Base-by-base conservation (phyloP, 1,140 invertebrate species). In the Papilio aristodemus region DNA sequence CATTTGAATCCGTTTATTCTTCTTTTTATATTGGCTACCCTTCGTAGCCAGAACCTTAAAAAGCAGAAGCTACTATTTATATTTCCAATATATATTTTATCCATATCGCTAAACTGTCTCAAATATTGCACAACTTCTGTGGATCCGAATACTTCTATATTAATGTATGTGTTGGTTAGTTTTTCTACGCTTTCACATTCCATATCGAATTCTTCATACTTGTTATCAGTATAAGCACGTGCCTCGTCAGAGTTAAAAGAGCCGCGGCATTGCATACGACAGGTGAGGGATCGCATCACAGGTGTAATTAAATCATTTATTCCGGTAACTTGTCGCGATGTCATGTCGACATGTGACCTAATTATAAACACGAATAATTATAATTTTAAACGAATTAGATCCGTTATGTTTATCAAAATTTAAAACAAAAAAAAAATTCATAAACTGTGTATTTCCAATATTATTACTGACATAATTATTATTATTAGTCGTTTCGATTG, bases 151-250 rank as follows among this genome's bases (percentile, higher is more conserved):
- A 32, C 27, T 3, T 32, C 2, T 32, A 32, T 2, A 19, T 19
- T 14, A 14, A 22, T 9, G 43, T 22, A 1, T 43, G 41, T 7
- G 14, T 19, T 50, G 43, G 43, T 50, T 43, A 43, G n/a, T 50
- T 64, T 64, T 64, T 46, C 14, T 25, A 27, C 22, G 41, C 62
- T 64, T 64, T 64, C 62, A 64, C 62, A 64, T 64, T 64, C 62
- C 62, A 32, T 27, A 27, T 64, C 62, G 22, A 64, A 46, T 64
- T 46, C 62, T n/a, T 27, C 5, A 43, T 43, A 43, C 19, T 46
- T 46, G 62, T 36, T 64, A 64, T 64, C 62, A 46, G 62, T 32
- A 46, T 32, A 64, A 64, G 46, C 62, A 43, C 39, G 41, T 46
- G 62, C 46, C 62, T 36, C 25, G 39, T 64, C 41, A 46, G 13